Conservation (phyloP, 2,888 invertebrate genomes). For the Papilio gigon region DNA sequence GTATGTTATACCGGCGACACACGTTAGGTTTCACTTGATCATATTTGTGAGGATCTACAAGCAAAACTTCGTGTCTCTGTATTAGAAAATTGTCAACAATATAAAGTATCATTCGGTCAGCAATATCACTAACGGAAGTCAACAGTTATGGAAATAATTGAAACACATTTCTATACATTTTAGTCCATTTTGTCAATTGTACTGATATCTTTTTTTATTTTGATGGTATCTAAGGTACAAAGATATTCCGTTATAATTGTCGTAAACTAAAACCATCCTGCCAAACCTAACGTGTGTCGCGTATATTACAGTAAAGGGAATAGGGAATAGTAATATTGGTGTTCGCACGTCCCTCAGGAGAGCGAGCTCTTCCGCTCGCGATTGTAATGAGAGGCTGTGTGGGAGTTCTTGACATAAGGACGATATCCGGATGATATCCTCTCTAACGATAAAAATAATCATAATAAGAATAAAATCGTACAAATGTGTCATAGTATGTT, state of each 20-base stretch:
- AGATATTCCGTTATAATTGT: too few relatives aligned
- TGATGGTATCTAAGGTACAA: too few relatives aligned
- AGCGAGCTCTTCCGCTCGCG: constrained; percentile 20
- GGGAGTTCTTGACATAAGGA: constrained; percentile 15
- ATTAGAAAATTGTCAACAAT: neutral
- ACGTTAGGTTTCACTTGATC: neutral
- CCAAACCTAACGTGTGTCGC: constrained; percentile 2
- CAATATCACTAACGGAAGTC: too few relatives aligned
- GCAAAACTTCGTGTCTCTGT: too few relatives aligned
- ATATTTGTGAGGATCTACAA: neutral
- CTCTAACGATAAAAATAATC: neutral
- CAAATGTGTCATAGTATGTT: neutral
- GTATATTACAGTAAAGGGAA: neutral
- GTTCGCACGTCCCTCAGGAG: constrained; percentile 4
- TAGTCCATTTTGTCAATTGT: too few relatives aligned
- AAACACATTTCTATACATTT: too few relatives aligned
- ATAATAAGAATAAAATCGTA: neutral
- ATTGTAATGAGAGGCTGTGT: constrained; percentile 21
- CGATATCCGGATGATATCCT: constrained; percentile 1
- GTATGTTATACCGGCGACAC: neutral
- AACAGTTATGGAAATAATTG: too few relatives aligned
- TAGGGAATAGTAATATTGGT: constrained; percentile 25
- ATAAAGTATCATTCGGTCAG: too few relatives aligned
- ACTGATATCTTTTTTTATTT: too few relatives aligned
- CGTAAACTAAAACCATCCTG: too few relatives aligned